These are phyloP conservation scores for Lepus americanus DNA, from an alignment of 2,113 vertebrate species.

Conservation along the genomic window DNA sequence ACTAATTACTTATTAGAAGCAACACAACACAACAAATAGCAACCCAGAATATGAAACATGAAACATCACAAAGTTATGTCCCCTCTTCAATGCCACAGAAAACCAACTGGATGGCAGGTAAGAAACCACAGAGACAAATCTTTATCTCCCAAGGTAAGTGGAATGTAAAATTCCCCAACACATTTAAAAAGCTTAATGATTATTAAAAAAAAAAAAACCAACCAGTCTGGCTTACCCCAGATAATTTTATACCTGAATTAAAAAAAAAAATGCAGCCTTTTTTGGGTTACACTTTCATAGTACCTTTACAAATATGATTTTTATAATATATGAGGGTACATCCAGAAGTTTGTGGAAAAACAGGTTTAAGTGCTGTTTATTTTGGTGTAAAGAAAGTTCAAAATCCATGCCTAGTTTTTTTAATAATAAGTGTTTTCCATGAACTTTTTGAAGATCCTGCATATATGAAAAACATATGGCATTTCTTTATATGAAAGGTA, in stretches of 20 bases:
- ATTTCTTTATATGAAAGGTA: conserved; percentile 35
- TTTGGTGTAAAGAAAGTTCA: no score
- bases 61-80: neutral
- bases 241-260: neutral
- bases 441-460: no score
- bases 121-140: neutral
- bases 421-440: no score
- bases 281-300: neutral
- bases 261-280: neutral
- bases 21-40: neutral
- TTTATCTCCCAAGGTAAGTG: neutral
- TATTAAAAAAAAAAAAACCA: neutral
- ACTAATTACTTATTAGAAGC: neutral
- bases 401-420: no score
- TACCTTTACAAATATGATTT: conserved; percentile 41
- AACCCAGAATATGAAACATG: neutral
- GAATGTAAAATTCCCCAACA: neutral
- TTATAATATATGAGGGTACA: neutral
- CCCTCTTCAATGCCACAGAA: neutral
- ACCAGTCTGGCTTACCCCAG: neutral
- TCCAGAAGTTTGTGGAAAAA: no score
- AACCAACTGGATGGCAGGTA: neutral
- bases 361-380: no score
- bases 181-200: neutral
- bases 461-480: neutral